Conservation (phyloP, 2,113 vertebrate species). For the Zosterops japonicus region DNA sequence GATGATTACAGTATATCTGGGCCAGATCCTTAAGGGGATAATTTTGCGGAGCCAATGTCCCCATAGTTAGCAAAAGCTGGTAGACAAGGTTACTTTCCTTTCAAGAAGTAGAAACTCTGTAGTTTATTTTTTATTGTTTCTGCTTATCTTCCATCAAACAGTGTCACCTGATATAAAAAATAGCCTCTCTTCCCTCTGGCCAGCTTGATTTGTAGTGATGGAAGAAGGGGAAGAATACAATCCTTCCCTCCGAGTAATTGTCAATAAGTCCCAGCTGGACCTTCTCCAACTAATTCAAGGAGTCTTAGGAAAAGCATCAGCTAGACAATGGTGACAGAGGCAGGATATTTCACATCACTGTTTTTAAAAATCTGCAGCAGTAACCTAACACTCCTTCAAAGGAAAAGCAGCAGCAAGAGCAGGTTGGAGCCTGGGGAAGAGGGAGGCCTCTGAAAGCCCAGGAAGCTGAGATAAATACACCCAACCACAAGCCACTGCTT, state of each 20-base stretch:
- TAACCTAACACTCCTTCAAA: not conserved
- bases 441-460: not conserved
- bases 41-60: not conserved
- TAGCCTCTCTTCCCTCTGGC: not conserved
- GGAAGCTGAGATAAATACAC: not conserved
- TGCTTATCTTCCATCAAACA: not conserved
- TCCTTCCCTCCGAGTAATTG: not conserved
- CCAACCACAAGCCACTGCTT: not conserved
- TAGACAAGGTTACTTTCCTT: not conserved
- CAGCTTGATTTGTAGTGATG: not conserved
- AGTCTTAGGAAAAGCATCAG: not conserved
- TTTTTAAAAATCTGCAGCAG: not conserved
- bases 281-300: not conserved
- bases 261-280: not conserved
- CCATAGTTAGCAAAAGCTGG: not conserved
- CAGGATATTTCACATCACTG: not conserved
- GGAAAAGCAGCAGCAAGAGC: not conserved
- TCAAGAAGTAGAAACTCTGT: not conserved
- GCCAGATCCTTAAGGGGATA: not conserved
- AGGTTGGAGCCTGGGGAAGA: not conserved
- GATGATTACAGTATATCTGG: not conserved
- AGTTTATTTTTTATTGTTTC: not conserved
- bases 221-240: not conserved
- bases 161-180: constrained; percentile 32
- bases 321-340: not conserved